These are phyloP conservation scores for Plebejus anna DNA, from an alignment of 2,888 invertebrate species.

Conservation along the genomic window DNA sequence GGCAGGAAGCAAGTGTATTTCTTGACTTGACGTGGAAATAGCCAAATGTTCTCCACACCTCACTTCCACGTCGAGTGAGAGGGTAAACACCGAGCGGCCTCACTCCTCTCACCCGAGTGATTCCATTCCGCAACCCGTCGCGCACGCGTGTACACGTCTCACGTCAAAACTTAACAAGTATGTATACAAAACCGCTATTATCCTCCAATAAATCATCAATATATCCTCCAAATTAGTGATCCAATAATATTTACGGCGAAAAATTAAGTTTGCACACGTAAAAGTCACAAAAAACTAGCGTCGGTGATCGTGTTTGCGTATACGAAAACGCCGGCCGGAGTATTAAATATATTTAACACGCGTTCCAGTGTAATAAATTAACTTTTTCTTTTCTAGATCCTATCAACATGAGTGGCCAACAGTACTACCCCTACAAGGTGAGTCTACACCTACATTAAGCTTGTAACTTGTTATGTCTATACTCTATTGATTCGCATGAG, in stretches of 20 bases:
- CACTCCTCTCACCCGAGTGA: slow-evolving; percentile 52
- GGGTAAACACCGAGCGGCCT: slow-evolving; percentile 62
- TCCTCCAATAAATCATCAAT: slow-evolving; percentile 15
- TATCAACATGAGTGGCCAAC: slow-evolving; percentile 86
- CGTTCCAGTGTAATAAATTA: slow-evolving; percentile 45
- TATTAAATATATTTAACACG: slow-evolving; percentile 60
- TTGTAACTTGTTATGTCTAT: slow-evolving; percentile 41
- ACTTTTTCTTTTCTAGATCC: slow-evolving; percentile 55
- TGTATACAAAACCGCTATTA: slow-evolving; percentile 44
- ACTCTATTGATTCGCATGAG: slow-evolving; percentile 56
- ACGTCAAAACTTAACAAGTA: slow-evolving; percentile 59
- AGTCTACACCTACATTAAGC: slow-evolving; percentile 58
- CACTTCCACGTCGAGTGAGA: slow-evolving; percentile 54
- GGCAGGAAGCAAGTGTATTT: too few relatives aligned
- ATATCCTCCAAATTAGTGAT: not conserved
- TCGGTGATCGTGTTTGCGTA: slow-evolving; percentile 46
- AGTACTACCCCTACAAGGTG: slow-evolving; percentile 93
- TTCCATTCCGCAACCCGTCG: slow-evolving; percentile 66
- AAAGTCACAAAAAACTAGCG: slow-evolving; percentile 23
- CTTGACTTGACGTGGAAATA: not conserved
- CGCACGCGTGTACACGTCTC: slow-evolving; percentile 60
- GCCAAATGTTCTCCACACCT: slow-evolving; percentile 53
- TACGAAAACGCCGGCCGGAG: slow-evolving; percentile 56
- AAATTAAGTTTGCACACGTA: not conserved
- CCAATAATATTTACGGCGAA: not conserved